phyloP scores from a whole-genome alignment of 2,797 vertebrate genomes.

The Limnodromus scolopaceus region DNA sequence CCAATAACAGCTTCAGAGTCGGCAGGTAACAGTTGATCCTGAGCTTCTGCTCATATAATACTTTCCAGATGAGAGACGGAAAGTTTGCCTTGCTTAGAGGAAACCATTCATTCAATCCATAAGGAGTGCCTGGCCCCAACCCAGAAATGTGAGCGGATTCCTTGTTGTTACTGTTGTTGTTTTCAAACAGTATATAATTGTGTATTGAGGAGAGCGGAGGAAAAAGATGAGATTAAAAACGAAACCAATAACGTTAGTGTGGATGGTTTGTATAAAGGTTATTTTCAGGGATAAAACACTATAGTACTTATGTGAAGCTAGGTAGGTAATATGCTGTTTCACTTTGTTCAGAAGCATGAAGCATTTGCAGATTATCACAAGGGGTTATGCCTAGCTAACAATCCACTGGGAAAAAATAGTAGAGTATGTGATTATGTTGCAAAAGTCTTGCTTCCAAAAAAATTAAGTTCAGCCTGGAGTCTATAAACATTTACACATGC shows the following conservation, averaged over 20 bases:
- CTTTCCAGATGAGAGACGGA: conserved; percentile 8
- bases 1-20: not conserved
- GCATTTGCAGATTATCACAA: not conserved
- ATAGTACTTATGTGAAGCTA: not conserved
- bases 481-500: conserved; percentile 59
- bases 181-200: not conserved
- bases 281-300: not conserved
- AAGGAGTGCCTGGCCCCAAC: not conserved
- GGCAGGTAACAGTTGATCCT: not conserved
- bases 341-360: not conserved
- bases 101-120: conserved; percentile 1
- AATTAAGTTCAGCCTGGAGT: conserved; percentile 17
- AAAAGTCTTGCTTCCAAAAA: conserved; percentile 26
- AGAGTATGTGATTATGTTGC: not conserved
- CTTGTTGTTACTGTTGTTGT: not conserved
- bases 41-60: not conserved
- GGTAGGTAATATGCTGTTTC: not conserved
- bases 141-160: conserved; percentile 1
- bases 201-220: not conserved
- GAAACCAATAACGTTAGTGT: not conserved
- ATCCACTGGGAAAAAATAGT: not conserved
- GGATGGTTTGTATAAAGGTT: not conserved
- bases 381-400: not conserved
- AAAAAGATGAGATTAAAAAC: not conserved
- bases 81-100: not conserved